Evolutionary conservation across 2,113 vertebrate genomes (phyloP), one percentile per base, ranked within the genome.

Genomic region (Caranx melampygus): DNA sequence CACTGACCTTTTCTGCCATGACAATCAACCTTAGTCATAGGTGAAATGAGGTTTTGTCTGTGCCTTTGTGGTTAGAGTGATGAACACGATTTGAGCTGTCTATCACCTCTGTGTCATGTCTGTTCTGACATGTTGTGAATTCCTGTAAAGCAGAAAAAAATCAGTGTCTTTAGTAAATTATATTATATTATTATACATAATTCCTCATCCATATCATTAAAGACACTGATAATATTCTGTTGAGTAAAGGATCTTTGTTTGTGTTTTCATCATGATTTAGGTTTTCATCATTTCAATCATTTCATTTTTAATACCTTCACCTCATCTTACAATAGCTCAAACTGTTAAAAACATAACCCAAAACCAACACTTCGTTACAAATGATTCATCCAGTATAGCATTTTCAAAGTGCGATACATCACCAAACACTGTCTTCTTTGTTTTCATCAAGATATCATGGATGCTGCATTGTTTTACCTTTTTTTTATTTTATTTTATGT

Each of bases 101-200:
- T 77, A 3, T 75, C 35, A 63, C 61, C 10, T 65, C 45, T 78
- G 86, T 86, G 81, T 86, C 79, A 85, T 44, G 33, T 61, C 42
- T 88, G 4, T 33, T 69, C 55, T 71, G 14, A 70, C 61, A 57
- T 11, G 55, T 4, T 44, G 62, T 75, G 33, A 52, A 73, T 90
- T 79, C 71, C 73, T 72, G 49, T 84, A 51, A 73, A 81, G 58
- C 16, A 49, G 33, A 78, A 44, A 67, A 45, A 59, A 21, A 60
- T 60, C 59, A 26, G 11, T 18, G 31, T 71, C 10, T 42, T 31
- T 8, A 55, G n/a, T 55, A 63, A 86, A 75, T 49, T 54, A 37
- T 18, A 69, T 51, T 26, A 58, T 42, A 7, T 49, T 45, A 52
- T 51, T 21, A 35, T 49, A 47, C 2, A 20, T 20, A 4, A 62